These are phyloP conservation scores for Netelia fuscicornis DNA, from an alignment of 2,888 invertebrate species.

Conservation along the genomic window DNA sequence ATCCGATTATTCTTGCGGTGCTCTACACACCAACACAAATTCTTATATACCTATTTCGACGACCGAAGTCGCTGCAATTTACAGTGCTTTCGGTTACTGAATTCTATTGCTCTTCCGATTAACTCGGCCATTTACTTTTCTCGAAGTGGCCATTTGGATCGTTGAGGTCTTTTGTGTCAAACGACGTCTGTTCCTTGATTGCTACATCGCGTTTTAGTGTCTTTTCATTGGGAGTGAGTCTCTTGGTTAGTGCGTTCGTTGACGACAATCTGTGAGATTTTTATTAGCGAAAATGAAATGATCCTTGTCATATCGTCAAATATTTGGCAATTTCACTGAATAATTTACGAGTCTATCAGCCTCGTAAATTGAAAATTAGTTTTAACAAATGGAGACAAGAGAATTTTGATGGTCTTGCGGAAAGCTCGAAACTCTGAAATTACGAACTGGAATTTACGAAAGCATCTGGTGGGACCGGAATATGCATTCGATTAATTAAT, in stretches of 20 bases:
- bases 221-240: neutral
- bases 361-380: too few relatives aligned
- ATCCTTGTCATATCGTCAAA: neutral
- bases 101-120: slow-evolving; percentile 4
- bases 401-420: too few relatives aligned
- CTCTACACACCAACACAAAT: too few relatives aligned
- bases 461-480: too few relatives aligned
- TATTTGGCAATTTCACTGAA: neutral
- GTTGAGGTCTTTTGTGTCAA: neutral
- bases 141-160: slow-evolving; percentile 10
- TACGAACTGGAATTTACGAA: too few relatives aligned
- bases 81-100: neutral
- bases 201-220: neutral
- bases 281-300: slow-evolving; percentile 5
- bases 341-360: too few relatives aligned
- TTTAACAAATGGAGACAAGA: too few relatives aligned
- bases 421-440: too few relatives aligned
- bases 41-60: neutral
- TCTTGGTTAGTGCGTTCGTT: neutral
- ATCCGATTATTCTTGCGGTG: too few relatives aligned
- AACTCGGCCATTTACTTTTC: slow-evolving; percentile 3
- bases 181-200: neutral
- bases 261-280: neutral
- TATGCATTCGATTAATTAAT: too few relatives aligned
- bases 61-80: neutral